These are phyloP conservation scores for Mercenaria mercenaria DNA, from an alignment of 1,140 invertebrate genomes.

Conservation along the genomic window DNA sequence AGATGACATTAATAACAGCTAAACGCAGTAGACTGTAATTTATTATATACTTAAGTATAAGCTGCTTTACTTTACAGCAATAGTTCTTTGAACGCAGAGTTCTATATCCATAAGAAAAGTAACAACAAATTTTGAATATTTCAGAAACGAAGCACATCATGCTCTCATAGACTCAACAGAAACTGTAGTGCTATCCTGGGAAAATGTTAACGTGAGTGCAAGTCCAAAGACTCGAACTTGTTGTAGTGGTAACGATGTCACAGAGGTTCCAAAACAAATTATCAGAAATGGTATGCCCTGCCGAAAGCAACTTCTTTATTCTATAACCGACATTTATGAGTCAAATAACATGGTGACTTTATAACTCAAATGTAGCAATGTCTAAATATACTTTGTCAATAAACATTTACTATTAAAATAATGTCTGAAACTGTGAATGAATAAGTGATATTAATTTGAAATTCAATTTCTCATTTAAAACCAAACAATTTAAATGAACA, in stretches of 20 bases:
- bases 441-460: too few species aligned
- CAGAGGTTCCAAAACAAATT: neutral
- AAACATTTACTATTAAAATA: too few species aligned
- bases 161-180: conserved; percentile 19
- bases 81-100: neutral
- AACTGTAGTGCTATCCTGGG: conserved; percentile 22
- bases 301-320: neutral
- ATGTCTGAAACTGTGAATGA: too few species aligned
- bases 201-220: conserved; percentile 16
- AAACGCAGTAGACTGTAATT: neutral
- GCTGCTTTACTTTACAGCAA: neutral
- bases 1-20: neutral
- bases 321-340: neutral
- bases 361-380: neutral
- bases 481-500: too few species aligned
- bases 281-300: conserved; percentile 1
- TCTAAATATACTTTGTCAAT: neutral
- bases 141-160: neutral
- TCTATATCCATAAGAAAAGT: neutral
- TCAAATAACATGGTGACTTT: neutral
- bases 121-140: neutral
- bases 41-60: neutral
- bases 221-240: neutral
- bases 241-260: neutral
- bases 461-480: too few species aligned